Base-by-base conservation (phyloP, 2,888 invertebrate genomes). In the Dyspetes luteomarginatus region DNA sequence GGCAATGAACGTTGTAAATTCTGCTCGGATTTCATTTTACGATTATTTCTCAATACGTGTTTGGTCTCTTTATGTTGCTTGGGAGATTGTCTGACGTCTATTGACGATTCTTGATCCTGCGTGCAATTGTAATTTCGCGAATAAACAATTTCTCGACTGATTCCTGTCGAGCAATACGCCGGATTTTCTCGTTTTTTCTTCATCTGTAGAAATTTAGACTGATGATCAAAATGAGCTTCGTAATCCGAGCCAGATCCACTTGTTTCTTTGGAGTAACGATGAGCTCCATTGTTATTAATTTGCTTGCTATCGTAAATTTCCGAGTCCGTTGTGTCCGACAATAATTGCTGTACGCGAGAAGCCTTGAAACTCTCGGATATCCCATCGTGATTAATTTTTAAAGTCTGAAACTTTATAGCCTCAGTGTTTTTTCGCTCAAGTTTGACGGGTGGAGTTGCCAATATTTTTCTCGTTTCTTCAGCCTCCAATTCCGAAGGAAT, bases 1-100 rank as follows among this genome's bases (percentile, higher is more conserved):
- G 43, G 36, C 22, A 24, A 73, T 3, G 64, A 28, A 3, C 43
- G 78, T 4, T 72, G 17, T 24, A 85, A 72, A 72, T 85, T 82
- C 71, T 85, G 82, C 48, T 86, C 86, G 0, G 83, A 86, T 36
- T 85, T 86, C 68, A 85, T 85, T 82, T 79, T 82, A 0, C 68
- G 28, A 17, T 56, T 58, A 24, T 1, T 17, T 3, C 65, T 67
- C 9, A 56, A 24, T 1, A 48, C 2, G 22, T 7, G 7, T 60
- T 67, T 26, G 17, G 2, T 0, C 2, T 26, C 4, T 12, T 73
- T 36, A 4, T 45, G 67, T 4, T 12, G n/a, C 24, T 60, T 73
- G 17, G 43, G 15, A 4, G 30, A 24, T 12, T 62, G 67, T 17
- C 26, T 60, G 3, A 68, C 65, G 56, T 71, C 77, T n/a, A 71